Conservation (phyloP, 1,140 invertebrate genomes). For the Drosophila navojoa region DNA sequence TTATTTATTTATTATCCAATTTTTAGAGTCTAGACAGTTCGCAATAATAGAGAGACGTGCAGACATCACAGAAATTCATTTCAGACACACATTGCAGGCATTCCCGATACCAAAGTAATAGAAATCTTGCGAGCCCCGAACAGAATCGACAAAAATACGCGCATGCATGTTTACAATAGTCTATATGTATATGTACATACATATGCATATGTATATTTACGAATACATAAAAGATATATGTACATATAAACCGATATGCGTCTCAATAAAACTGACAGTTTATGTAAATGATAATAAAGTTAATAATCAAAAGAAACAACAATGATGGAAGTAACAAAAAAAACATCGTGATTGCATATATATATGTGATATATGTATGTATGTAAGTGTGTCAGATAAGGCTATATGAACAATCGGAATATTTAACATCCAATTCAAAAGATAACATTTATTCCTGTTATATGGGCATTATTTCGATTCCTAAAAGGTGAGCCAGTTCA, state of each 20-base stretch:
- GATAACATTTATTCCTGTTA: background rate
- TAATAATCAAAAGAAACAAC: background rate
- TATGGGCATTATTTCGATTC: too few species aligned
- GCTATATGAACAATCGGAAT: too few species aligned
- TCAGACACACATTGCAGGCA: constrained; percentile 10
- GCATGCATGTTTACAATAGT: constrained; percentile 1
- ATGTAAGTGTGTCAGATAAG: too few species aligned
- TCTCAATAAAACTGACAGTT: background rate
- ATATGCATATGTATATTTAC: background rate
- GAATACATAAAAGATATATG: background rate
- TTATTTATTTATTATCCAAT: constrained; percentile 5
- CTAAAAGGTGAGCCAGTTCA: too few species aligned
- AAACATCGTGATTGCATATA: background rate
- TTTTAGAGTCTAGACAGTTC: constrained; percentile 5
- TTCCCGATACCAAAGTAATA: constrained; percentile 10
- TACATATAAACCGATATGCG: too few species aligned
- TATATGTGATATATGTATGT: background rate
- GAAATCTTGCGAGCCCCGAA: background rate
- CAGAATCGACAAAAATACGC: background rate
- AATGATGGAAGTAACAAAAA: background rate
- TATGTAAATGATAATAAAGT: background rate
- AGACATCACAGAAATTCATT: background rate
- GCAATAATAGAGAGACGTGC: background rate
- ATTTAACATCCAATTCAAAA: background rate
- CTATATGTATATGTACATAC: background rate